Evolutionary conservation across 2,888 invertebrate species (phyloP), one percentile per base, ranked within the genome.

Genomic region (Laspeyria flexula): DNA sequence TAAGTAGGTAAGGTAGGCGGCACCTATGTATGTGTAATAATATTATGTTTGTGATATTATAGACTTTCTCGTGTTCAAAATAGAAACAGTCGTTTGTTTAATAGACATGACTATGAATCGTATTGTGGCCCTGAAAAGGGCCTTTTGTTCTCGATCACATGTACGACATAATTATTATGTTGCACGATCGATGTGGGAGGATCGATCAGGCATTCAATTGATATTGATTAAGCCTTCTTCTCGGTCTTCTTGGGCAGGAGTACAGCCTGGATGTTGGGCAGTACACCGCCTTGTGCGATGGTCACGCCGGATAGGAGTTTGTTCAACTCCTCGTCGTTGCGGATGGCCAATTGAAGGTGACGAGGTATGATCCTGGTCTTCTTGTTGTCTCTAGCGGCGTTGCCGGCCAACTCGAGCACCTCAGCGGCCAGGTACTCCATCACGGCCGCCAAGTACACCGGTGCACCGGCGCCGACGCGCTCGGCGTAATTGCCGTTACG

Each of bases 251-350:
- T 96, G 16, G 96, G 96, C 62, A 96, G 77, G 1, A 96, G 90
- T 16, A 95, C 95, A 1, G 96, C 94, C 75, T 96, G 96, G 69
- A 96, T 96, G 83, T 96, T 96, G 0, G 96, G 96, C 77, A 97
- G 82, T 0, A 97, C 96, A 76, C 96, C 97, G 61, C 96, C 96
- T 86, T 97, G 96, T 29, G 96, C 95, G 73, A 97, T 96, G 29
- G 96, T 96, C 6, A 96, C 96, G 25, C 95, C 96, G 0, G 94
- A 94, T 13, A 96, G 83, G 1, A 96, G 85, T 79, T 95, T 95
- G 85, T 96, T 96, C 78, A 97, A 87, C 77, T 96, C 96, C 73
- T 96, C 96, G 81, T 96, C 96, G 79, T 96, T 96, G 35, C 96
- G 91, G 63, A 96, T 95, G 40, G 96, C 96, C 67, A 96, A 75